phyloP scores from a whole-genome alignment of 2,113 vertebrate species.

The Caracal caracal region DNA sequence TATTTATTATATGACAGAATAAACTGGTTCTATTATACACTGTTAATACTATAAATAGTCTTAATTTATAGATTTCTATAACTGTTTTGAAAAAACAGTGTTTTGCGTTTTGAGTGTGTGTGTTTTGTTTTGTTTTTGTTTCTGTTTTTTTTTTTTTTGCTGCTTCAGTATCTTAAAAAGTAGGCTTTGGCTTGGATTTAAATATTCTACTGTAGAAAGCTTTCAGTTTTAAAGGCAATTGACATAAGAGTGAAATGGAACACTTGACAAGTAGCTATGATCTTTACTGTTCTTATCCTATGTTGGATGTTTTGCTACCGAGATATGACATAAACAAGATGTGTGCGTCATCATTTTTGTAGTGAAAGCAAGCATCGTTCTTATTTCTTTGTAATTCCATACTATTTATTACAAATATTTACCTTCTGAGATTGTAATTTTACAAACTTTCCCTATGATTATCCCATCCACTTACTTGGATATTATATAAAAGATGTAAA shows the following conservation, averaged over 20 bases:
- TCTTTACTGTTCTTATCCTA: slow-evolving; percentile 61
- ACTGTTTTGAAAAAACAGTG: slow-evolving; percentile 50
- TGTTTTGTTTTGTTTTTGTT: no score
- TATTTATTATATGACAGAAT: not conserved
- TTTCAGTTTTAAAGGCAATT: slow-evolving; percentile 27
- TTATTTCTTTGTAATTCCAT: slow-evolving; percentile 57
- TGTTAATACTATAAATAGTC: not conserved
- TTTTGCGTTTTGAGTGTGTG: not conserved
- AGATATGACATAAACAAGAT: not conserved
- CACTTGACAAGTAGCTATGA: slow-evolving; percentile 60
- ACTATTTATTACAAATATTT: slow-evolving; percentile 61
- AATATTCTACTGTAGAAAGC: not conserved
- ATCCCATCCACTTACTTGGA: slow-evolving; percentile 45
- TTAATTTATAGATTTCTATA: slow-evolving; percentile 2
- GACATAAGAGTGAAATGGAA: slow-evolving; percentile 64
- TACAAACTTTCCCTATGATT: slow-evolving; percentile 68
- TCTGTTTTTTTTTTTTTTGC: not conserved
- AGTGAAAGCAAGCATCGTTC: slow-evolving; percentile 39
- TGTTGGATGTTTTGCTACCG: slow-evolving; percentile 53
- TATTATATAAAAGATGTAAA: slow-evolving; percentile 34
- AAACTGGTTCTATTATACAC: not conserved
- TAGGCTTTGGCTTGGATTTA: slow-evolving; percentile 41
- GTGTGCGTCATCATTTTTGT: not conserved
- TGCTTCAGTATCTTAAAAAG: not conserved
- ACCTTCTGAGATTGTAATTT: slow-evolving; percentile 68